Conservation (phyloP, 64 coral and sea anemone species). For the Stichodactyla helianthus region DNA sequence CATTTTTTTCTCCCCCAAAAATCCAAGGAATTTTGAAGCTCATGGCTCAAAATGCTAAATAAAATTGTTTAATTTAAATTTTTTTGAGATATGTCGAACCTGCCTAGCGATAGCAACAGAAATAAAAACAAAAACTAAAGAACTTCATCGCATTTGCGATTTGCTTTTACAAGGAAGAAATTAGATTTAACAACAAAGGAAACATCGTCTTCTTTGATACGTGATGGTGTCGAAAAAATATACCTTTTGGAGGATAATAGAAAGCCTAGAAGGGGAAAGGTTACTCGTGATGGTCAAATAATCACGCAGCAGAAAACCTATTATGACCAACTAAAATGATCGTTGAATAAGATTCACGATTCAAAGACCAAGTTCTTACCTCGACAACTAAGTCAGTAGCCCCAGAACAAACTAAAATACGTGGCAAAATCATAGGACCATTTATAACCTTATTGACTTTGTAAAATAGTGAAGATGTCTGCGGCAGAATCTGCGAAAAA, state of each 20-base stretch:
- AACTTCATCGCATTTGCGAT: neutral
- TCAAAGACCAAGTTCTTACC: constrained; percentile 6
- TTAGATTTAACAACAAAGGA: neutral
- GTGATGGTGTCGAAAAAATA: neutral
- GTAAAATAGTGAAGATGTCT: neutral
- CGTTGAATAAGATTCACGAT: constrained; percentile 2
- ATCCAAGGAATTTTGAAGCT: neutral
- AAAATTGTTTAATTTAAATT: neutral
- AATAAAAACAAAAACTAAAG: constrained; percentile 11
- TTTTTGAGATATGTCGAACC: neutral
- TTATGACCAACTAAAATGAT: neutral
- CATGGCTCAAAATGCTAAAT: neutral
- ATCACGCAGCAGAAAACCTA: constrained; percentile 15
- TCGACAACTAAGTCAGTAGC: neutral
- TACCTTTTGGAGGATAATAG: neutral
- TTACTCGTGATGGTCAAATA: neutral
- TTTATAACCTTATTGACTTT: neutral
- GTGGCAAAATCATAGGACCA: constrained; percentile 18
- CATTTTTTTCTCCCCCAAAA: neutral
- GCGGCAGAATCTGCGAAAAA: constrained; percentile 24
- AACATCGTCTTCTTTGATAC: neutral
- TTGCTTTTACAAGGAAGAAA: neutral
- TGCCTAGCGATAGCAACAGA: constrained; percentile 2
- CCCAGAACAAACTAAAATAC: neutral
- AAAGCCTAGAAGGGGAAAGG: neutral